Conservation (phyloP, 2,888 invertebrate species). For the Drosophila yooni region DNA sequence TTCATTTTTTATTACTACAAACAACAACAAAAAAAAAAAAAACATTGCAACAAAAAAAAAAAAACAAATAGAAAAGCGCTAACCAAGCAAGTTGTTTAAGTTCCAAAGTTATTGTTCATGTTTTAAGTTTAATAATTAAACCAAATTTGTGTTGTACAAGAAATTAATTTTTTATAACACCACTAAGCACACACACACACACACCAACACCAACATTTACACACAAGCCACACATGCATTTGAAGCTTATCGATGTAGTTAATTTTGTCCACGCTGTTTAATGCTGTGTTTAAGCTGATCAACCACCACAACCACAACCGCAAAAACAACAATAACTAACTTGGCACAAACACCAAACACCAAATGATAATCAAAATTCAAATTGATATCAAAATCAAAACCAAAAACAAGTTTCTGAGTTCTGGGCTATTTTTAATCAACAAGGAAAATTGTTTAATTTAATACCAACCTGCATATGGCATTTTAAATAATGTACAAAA, state of each 20-base stretch:
- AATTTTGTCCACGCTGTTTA: conserved; percentile 60
- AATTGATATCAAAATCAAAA: conserved; percentile 37
- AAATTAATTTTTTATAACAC: conserved; percentile 72
- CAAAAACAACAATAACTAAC: conserved; percentile 46
- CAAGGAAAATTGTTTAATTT: conserved; percentile 32
- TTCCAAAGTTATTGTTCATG: conserved; percentile 62
- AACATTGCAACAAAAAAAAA: conserved; percentile 16
- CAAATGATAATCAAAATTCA: conserved; percentile 27
- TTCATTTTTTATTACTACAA: conserved; percentile 39
- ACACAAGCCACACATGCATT: conserved; percentile 47
- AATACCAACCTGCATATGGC: conserved; percentile 31
- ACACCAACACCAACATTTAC: conserved; percentile 28
- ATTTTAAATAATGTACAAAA: conserved; percentile 26
- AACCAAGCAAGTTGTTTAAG: conserved; percentile 68
- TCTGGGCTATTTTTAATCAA: conserved; percentile 82
- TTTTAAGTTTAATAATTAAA: conserved; percentile 61
- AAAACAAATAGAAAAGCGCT: conserved; percentile 27
- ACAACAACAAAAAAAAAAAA: conserved; percentile 24
- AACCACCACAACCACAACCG: conserved; percentile 25
- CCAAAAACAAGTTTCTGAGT: conserved; percentile 83
- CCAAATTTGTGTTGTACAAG: conserved; percentile 72
- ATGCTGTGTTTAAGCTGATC: conserved; percentile 58
- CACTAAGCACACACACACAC: conserved; percentile 65
- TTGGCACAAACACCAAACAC: conserved; percentile 34
- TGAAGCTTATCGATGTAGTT: conserved; percentile 75